Percentiles rank a stretch among this genome's conserved stretches.
phyloP scores from a whole-genome alignment of 1,140 invertebrate species.

The Orchestia grillus region DNA sequence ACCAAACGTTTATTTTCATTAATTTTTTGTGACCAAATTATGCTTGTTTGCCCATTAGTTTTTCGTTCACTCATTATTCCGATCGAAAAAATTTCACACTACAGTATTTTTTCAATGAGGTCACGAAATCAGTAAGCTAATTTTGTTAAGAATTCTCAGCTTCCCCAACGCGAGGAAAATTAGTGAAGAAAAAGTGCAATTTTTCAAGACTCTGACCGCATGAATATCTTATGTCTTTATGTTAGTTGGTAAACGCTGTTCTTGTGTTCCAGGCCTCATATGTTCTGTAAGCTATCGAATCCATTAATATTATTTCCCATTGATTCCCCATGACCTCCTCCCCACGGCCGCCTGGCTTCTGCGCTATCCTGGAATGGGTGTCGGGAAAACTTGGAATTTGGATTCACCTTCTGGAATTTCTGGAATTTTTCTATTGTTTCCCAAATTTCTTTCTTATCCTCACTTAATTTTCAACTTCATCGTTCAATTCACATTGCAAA shows the following conservation, averaged over 20 bases:
- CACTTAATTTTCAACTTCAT: background rate
- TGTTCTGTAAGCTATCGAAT: background rate
- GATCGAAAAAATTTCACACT: too few species aligned
- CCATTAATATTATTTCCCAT: background rate
- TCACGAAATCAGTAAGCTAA: too few species aligned
- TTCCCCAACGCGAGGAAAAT: too few species aligned
- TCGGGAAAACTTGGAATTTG: slow-evolving; percentile 18
- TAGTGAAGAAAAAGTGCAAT: too few species aligned
- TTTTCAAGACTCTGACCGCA: too few species aligned
- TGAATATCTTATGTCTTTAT: too few species aligned
- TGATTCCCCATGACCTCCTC: background rate
- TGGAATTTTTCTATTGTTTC: background rate
- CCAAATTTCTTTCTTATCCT: background rate
- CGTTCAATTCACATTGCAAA: background rate
- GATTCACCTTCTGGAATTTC: background rate
- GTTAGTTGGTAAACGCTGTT: background rate
- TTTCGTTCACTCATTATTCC: too few species aligned
- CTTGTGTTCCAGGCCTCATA: background rate
- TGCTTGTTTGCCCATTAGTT: too few species aligned
- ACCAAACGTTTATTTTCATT: too few species aligned
- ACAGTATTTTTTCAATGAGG: too few species aligned
- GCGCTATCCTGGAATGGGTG: background rate
- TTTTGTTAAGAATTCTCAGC: too few species aligned
- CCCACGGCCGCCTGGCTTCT: background rate
- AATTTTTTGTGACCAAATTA: too few species aligned